Evolutionary conservation across 2,888 invertebrate genomes (phyloP).

Genomic region (Anorthoa munda): DNA sequence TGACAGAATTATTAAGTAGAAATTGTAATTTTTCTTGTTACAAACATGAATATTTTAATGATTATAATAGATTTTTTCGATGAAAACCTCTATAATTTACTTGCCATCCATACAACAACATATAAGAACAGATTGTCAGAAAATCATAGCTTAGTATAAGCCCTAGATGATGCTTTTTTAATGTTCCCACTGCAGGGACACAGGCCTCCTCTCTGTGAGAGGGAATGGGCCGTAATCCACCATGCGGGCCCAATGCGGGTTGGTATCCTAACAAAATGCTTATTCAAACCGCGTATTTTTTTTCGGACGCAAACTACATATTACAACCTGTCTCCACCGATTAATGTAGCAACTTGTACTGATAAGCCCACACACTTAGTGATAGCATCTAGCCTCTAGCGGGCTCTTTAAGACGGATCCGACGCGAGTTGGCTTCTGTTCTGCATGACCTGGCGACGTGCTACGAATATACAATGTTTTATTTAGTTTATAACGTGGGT

Average conservation of each 20-base stretch:
- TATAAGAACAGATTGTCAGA: neutral
- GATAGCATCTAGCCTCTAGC: slow-evolving; percentile 51
- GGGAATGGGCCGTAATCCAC: too few species aligned
- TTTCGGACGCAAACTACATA: neutral
- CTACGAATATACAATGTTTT: slow-evolving; percentile 24
- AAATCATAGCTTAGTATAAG: neutral
- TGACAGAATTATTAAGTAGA: too few species aligned
- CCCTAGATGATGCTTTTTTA: too few species aligned
- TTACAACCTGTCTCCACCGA: neutral
- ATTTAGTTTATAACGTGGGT: slow-evolving; percentile 14
- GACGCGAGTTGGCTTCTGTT: slow-evolving; percentile 45
- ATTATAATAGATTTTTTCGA: too few species aligned
- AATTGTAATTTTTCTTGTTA: too few species aligned
- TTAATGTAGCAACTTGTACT: slow-evolving; percentile 6
- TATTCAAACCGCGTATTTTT: neutral
- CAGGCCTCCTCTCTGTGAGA: too few species aligned
- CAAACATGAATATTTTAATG: too few species aligned
- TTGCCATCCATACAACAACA: too few species aligned
- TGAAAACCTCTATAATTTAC: too few species aligned
- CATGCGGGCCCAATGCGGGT: too few species aligned
- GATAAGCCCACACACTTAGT: slow-evolving; percentile 22
- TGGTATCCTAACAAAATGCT: neutral
- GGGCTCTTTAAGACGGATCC: slow-evolving; percentile 42
- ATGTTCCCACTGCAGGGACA: too few species aligned
- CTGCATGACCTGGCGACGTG: slow-evolving; percentile 38